Evolutionary conservation across 2,888 invertebrate species (phyloP).

Genomic region (Andrena trimmerana): DNA sequence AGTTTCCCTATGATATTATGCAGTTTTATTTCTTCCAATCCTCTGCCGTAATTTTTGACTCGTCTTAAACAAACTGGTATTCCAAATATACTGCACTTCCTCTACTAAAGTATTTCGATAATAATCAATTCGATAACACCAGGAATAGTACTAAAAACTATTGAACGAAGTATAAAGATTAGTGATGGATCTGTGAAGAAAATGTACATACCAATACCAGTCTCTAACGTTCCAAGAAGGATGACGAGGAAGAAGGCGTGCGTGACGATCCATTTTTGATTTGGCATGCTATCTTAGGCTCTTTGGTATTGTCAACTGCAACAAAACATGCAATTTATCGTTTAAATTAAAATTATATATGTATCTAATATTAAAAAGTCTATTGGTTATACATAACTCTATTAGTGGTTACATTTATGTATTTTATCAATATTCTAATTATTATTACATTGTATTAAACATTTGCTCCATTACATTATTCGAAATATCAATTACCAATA

Average conservation of each 20-base stretch:
- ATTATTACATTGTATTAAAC: too few relatives aligned
- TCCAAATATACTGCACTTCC: too few relatives aligned
- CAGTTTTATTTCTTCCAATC: too few relatives aligned
- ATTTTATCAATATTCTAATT: neutral
- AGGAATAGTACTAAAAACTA: neutral
- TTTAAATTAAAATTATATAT: neutral
- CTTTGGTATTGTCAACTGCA: conserved; percentile 75
- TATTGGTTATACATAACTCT: neutral
- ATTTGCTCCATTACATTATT: too few relatives aligned
- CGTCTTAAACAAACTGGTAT: too few relatives aligned
- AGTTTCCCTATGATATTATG: too few relatives aligned
- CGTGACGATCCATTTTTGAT: conserved; percentile 76
- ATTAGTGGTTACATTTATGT: too few relatives aligned
- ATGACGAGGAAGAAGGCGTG: conserved; percentile 70
- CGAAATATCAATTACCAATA: neutral
- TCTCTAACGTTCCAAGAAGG: conserved; percentile 66
- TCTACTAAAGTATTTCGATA: too few relatives aligned
- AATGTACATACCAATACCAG: conserved; percentile 26
- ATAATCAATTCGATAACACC: neutral
- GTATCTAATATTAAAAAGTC: neutral
- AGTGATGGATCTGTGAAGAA: neutral
- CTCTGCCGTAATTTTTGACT: too few relatives aligned
- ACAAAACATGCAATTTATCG: conserved; percentile 42
- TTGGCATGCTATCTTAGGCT: conserved; percentile 79
- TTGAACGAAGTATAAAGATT: neutral